Evolutionary conservation across 2,888 invertebrate genomes (phyloP).

Genomic region (Polymixis flavicincta): DNA sequence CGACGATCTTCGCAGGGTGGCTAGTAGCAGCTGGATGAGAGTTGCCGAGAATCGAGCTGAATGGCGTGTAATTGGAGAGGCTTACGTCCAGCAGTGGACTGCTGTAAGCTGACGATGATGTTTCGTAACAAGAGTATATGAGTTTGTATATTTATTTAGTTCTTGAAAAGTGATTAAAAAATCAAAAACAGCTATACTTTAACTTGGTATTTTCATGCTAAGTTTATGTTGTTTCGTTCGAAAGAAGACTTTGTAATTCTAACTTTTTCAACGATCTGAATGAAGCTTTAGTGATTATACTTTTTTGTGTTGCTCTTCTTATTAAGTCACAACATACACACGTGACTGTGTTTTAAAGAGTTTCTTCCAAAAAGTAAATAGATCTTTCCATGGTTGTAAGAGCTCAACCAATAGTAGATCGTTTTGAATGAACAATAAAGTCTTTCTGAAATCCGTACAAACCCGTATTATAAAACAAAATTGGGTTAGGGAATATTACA

Average conservation of each 20-base stretch:
- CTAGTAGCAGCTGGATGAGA: too few species aligned
- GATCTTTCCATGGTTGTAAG: background rate
- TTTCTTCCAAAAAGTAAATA: conserved; percentile 1
- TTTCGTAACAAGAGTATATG: conserved; percentile 1
- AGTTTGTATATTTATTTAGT: conserved; percentile 9
- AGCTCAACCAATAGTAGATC: conserved; percentile 6
- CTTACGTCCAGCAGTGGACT: too few species aligned
- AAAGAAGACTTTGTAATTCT: conserved; percentile 21
- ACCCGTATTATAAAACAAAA: background rate
- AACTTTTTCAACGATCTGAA: conserved; percentile 10
- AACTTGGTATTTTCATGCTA: conserved; percentile 19
- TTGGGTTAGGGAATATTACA: conserved; percentile 15
- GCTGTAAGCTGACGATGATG: background rate
- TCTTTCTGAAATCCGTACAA: conserved; percentile 6
- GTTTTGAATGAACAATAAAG: conserved; percentile 1
- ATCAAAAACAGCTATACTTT: background rate
- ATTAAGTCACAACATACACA: background rate
- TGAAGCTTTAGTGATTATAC: background rate
- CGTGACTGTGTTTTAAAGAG: background rate
- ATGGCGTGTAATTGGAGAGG: too few species aligned
- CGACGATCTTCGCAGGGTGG: too few species aligned
- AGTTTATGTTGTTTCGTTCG: conserved; percentile 15
- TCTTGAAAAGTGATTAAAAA: conserved; percentile 1
- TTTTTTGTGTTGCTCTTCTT: background rate
- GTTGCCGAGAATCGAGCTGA: too few species aligned